Conservation (phyloP, 2,113 vertebrate genomes). For the Scatophagus argus region DNA sequence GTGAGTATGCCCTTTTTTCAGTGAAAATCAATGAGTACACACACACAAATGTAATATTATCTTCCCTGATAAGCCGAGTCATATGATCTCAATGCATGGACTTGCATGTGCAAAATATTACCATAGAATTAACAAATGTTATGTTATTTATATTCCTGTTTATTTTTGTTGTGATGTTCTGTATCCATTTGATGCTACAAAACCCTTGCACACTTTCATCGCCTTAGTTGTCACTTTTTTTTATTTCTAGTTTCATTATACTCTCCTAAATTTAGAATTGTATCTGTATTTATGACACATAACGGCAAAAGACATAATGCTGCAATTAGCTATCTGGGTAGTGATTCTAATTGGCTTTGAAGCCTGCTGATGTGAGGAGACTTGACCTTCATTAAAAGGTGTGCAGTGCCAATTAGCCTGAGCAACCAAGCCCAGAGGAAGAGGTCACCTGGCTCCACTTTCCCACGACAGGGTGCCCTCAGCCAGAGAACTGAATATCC, state of each 20-base stretch:
- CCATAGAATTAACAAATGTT: too few species aligned
- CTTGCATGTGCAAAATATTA: too few species aligned
- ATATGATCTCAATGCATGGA: too few species aligned
- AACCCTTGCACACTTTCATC: not conserved
- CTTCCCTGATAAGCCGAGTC: too few species aligned
- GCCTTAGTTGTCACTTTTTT: not conserved
- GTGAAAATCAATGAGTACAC: too few species aligned
- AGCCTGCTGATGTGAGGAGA: slow-evolving; percentile 41
- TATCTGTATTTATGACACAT: not conserved
- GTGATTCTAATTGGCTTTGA: slow-evolving; percentile 58
- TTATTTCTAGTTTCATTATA: not conserved
- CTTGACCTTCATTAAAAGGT: slow-evolving; percentile 75
- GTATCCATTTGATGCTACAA: not conserved
- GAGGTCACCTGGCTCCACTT: slow-evolving; percentile 63
- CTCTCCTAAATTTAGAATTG: not conserved
- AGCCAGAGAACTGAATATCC: not conserved
- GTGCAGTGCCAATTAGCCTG: slow-evolving; percentile 61
- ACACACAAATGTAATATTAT: too few species aligned
- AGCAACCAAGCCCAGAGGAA: slow-evolving; percentile 59
- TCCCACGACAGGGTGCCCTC: slow-evolving; percentile 53
- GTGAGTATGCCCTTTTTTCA: too few species aligned
- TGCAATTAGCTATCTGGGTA: slow-evolving; percentile 58
- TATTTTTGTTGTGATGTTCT: not conserved
- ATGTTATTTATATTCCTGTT: not conserved
- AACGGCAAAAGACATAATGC: not conserved